Base-by-base conservation (phyloP, 2,888 invertebrate species). In the Pteria penguin region DNA sequence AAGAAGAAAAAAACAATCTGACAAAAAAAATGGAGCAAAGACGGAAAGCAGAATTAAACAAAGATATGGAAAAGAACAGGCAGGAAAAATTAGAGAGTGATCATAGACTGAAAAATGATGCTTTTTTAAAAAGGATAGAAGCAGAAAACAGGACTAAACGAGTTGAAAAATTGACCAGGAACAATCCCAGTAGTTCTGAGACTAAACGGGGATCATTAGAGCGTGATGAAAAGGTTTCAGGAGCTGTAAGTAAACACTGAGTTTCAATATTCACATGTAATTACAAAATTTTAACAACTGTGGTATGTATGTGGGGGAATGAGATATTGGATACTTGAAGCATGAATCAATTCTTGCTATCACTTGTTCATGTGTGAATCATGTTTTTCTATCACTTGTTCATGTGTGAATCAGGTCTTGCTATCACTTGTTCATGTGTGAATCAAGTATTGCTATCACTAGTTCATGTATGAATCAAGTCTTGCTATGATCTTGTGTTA, bases 21-120 rank as follows among this genome's bases (percentile, higher is more conserved):
- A 68, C 55, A 32, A 68, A 57, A 33, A 68, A 57, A 24, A 27
- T 4, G n/a, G 68, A 68, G 24, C 68, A 68, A 55, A 29, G 68
- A 33, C 29, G 26, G 26, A 68, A 68, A 57, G 18, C 68, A 11
- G 57, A 68, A 24, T 24, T 32, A 31, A 68, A 68, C 57, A n/a
- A 22, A 32, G 3, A 8, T 5, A 26, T 26, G 14, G 68, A 68
- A 26, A 24, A 2, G 4, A 32, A 68, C 14, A 57, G 68, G 24
- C 68, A 68, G 18, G n/a, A 29, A 18, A 32, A 14, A 33, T 11
- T 68, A 11, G n/a, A 29, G 14, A 52, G 52, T 3, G 55, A 68
- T 22, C 68, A 68, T 57, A 55, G 68, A 24, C 2, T 4, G 24
- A 68, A 58, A 32, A 68, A 68, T 24, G 68, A 68, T 24, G 68